These are phyloP conservation scores for Nesidiocoris tenuis DNA, from an alignment of 2,888 invertebrate species.

Conservation along the genomic window DNA sequence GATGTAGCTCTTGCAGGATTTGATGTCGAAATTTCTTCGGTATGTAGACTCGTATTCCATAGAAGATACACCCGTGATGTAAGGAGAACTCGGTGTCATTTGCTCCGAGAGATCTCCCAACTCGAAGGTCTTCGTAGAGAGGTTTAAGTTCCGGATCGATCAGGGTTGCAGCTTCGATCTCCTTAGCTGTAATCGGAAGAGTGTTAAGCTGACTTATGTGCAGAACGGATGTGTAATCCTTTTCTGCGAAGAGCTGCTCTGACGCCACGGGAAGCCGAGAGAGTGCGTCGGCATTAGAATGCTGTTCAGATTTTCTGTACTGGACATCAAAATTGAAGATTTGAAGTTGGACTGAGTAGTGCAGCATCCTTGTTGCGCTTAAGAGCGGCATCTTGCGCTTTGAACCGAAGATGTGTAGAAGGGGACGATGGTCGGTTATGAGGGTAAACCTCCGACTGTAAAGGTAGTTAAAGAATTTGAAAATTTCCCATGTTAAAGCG, in stretches of 20 bases:
- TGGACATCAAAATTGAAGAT: slow-evolving; percentile 24
- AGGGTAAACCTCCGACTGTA: slow-evolving; percentile 51
- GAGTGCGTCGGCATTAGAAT: slow-evolving; percentile 15
- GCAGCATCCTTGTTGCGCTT: slow-evolving; percentile 22
- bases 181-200: slow-evolving; percentile 4
- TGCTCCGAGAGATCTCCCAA: background rate
- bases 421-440: slow-evolving; percentile 53
- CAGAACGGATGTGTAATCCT: background rate
- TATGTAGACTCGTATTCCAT: background rate
- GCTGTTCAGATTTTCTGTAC: slow-evolving; percentile 8
- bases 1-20: slow-evolving; percentile 21
- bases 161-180: slow-evolving; percentile 2
- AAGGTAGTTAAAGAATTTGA: slow-evolving; percentile 1
- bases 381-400: background rate
- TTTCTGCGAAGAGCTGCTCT: background rate
- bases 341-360: slow-evolving; percentile 26
- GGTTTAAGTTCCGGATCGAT: slow-evolving; percentile 2
- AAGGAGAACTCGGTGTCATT: background rate
- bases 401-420: slow-evolving; percentile 44
- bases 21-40: background rate
- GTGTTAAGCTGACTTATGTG: background rate
- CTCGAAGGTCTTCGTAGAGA: slow-evolving; percentile 2
- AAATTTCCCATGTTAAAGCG: background rate
- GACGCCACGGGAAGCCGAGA: slow-evolving; percentile 12
- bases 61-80: background rate